Percentiles rank a stretch among this genome's conserved stretches.
Conservation (phyloP, 1,140 invertebrate genomes). For the Halesus radiatus region DNA sequence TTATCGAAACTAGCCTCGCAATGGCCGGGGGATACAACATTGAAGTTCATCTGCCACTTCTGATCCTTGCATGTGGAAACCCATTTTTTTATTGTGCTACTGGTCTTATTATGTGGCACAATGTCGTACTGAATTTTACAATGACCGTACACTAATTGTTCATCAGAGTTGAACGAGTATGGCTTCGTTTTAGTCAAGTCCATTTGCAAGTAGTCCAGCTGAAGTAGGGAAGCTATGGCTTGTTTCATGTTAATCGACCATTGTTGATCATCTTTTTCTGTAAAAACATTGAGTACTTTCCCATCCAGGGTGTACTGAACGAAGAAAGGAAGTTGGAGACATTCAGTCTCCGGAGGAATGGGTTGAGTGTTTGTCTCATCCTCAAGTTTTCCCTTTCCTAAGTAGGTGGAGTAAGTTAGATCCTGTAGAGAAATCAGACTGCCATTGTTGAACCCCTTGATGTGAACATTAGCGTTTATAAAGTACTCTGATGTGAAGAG, state of each 20-base stretch:
- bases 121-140: constrained; percentile 61
- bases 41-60: constrained; percentile 39
- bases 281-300: constrained; percentile 28
- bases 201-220: constrained; percentile 59
- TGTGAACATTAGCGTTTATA: constrained; percentile 45
- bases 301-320: constrained; percentile 40
- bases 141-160: constrained; percentile 63
- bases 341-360: constrained; percentile 17
- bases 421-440: constrained; percentile 30
- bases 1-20: constrained; percentile 56
- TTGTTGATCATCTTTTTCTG: constrained; percentile 51
- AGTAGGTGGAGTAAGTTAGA: constrained; percentile 39
- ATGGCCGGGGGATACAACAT: constrained; percentile 2
- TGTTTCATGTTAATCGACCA: constrained; percentile 64
- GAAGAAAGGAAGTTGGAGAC: constrained; percentile 41
- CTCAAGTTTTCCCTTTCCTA: constrained; percentile 31
- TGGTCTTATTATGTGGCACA: constrained; percentile 13
- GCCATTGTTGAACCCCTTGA: constrained; percentile 28
- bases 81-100: constrained; percentile 28
- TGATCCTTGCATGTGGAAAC: constrained; percentile 27
- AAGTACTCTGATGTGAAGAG: constrained; percentile 38
- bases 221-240: constrained; percentile 60
- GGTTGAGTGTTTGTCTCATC: not conserved
- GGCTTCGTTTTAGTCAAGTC: constrained; percentile 47
- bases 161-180: constrained; percentile 60